phyloP scores from a whole-genome alignment of 2,888 invertebrate species.

The Lasiommata megera region DNA sequence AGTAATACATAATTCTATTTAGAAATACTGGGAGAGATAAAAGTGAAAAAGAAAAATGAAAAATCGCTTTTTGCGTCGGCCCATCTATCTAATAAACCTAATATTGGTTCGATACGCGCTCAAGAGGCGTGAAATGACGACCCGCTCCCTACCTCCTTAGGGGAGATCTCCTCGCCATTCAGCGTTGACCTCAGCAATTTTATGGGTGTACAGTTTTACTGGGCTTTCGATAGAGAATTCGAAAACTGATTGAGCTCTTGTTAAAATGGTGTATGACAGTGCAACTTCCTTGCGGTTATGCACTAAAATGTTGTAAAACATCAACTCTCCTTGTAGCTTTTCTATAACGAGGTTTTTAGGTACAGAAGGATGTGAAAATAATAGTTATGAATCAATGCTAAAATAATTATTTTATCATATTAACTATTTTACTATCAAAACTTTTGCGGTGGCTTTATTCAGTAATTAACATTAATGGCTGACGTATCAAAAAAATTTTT shows the following conservation, averaged over 20 bases:
- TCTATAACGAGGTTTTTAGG: not conserved
- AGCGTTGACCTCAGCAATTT: slow-evolving; percentile 50
- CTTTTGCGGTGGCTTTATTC: no score
- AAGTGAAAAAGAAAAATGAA: slow-evolving; percentile 55
- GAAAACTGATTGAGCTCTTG: slow-evolving; percentile 17
- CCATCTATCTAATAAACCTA: slow-evolving; percentile 78
- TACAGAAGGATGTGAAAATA: not conserved
- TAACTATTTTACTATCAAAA: no score
- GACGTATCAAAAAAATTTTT: no score
- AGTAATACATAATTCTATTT: slow-evolving; percentile 31
- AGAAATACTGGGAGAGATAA: slow-evolving; percentile 42
- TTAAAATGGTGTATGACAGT: slow-evolving; percentile 15
- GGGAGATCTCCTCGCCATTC: slow-evolving; percentile 45
- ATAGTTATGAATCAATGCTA: no score
- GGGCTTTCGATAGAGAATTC: slow-evolving; percentile 16
- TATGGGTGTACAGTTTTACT: slow-evolving; percentile 38
- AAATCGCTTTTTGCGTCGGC: slow-evolving; percentile 64
- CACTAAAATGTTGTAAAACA: slow-evolving; percentile 1
- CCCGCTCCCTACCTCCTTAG: slow-evolving; percentile 45
- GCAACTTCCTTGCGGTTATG: slow-evolving; percentile 9
- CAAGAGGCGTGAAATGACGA: slow-evolving; percentile 77
- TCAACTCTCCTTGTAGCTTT: not conserved
- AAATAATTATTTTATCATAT: no score
- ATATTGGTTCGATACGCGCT: slow-evolving; percentile 77
- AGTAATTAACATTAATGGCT: no score